Conservation (phyloP, 2,797 vertebrate genomes). For the Pelodytes ibericus region DNA sequence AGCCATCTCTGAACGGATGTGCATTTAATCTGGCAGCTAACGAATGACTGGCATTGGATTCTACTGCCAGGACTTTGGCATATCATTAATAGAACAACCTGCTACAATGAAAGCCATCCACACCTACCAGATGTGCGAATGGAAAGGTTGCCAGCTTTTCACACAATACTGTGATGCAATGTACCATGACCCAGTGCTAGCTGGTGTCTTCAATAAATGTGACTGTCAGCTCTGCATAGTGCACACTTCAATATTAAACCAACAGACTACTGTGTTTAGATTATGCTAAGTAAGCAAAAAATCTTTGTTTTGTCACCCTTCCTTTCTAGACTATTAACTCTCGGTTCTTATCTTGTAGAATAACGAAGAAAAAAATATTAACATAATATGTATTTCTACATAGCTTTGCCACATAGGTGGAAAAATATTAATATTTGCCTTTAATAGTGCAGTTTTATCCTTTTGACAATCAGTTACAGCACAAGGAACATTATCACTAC, state of each 20-base stretch:
- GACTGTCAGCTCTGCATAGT: constrained; percentile 20
- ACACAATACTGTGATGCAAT: constrained; percentile 67
- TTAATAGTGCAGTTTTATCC: too few species aligned
- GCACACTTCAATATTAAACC: not conserved
- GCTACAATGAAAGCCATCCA: constrained; percentile 75
- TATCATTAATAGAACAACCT: constrained; percentile 70
- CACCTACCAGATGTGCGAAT: constrained; percentile 78
- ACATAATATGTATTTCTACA: too few species aligned
- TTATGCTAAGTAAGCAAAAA: not conserved
- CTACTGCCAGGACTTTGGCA: constrained; percentile 72
- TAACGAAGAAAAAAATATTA: too few species aligned
- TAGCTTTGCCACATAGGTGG: too few species aligned
- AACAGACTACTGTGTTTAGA: not conserved
- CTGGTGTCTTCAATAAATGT: constrained; percentile 37
- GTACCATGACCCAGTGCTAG: constrained; percentile 34
- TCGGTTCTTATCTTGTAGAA: too few species aligned
- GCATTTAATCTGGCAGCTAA: constrained; percentile 71
- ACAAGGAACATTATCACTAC: too few species aligned
- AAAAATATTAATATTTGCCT: too few species aligned
- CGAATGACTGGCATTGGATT: constrained; percentile 70
- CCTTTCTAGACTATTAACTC: too few species aligned
- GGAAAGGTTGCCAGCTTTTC: constrained; percentile 72
- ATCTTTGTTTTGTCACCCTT: too few species aligned
- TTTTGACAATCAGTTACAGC: too few species aligned
- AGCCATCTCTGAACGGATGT: constrained; percentile 68